These are phyloP conservation scores for Lepus timidus DNA, from an alignment of 2,113 vertebrate genomes.

Conservation along the genomic window DNA sequence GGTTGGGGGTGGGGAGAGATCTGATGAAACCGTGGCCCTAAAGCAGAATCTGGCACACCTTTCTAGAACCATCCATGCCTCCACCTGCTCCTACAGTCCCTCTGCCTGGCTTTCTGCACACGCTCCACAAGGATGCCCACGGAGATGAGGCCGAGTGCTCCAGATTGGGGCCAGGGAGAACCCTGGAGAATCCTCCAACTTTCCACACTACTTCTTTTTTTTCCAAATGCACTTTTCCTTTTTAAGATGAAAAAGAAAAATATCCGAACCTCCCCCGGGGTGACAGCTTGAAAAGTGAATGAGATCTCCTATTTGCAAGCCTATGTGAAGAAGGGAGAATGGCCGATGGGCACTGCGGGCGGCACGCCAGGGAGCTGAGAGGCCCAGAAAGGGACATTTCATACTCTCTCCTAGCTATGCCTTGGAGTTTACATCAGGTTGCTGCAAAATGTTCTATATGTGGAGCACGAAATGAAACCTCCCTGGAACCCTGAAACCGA, in stretches of 20 bases:
- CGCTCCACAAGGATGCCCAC: not conserved
- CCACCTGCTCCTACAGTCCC: not conserved
- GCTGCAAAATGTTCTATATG: not conserved
- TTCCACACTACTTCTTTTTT: not conserved
- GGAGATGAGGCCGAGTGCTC: not conserved
- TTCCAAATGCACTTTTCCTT: not conserved
- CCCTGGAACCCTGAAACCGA: conserved; percentile 32
- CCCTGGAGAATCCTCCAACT: not conserved
- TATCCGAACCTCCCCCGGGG: not conserved
- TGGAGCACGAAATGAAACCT: not conserved
- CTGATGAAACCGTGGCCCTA: not conserved
- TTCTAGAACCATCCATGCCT: not conserved
- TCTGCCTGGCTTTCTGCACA: not conserved
- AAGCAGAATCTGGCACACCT: not conserved
- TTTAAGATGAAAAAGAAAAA: conserved; percentile 20
- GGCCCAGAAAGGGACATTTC: no score
- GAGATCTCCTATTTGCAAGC: conserved; percentile 19
- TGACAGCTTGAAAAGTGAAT: conserved; percentile 6
- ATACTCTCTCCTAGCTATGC: not conserved
- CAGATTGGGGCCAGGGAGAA: not conserved
- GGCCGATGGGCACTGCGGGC: no score
- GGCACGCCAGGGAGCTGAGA: no score
- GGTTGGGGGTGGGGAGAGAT: rapidly evolving
- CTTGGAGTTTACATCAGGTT: not conserved
- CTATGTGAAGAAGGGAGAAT: not conserved